phyloP scores from a whole-genome alignment of 2,113 vertebrate genomes.

The Myotis yumanensis region DNA sequence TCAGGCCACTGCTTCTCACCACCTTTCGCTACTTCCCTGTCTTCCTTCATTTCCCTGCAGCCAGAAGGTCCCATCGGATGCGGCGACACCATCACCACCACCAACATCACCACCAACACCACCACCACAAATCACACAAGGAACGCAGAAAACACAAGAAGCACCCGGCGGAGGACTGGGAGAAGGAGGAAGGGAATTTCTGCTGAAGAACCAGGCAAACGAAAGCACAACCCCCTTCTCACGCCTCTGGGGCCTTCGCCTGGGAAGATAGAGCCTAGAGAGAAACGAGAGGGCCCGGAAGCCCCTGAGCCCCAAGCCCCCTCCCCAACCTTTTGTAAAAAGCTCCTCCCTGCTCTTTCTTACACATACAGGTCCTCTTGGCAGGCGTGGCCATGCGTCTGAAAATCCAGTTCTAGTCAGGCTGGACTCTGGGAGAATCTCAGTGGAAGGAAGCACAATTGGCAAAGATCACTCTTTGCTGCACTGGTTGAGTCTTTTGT shows the following conservation, averaged over 20 bases:
- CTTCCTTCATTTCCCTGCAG: constrained; percentile 77
- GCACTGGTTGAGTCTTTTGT: background rate
- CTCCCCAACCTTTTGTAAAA: constrained; percentile 54
- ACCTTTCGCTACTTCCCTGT: background rate
- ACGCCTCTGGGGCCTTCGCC: background rate
- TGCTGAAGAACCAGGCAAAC: constrained; percentile 73
- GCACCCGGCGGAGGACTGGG: constrained; percentile 78
- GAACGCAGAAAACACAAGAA: constrained; percentile 92
- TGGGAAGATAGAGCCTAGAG: constrained; percentile 54
- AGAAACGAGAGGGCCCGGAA: constrained; percentile 11
- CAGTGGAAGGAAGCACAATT: background rate
- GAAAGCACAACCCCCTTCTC: constrained; percentile 72
- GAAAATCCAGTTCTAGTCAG: background rate
- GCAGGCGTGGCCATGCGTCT: constrained; percentile 22
- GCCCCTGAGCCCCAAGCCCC: background rate
- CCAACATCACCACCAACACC: constrained; percentile 90
- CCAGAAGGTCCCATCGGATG: constrained; percentile 91
- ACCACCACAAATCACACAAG: constrained; percentile 89
- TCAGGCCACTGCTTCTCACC: background rate
- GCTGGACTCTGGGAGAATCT: background rate
- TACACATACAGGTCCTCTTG: constrained; percentile 3
- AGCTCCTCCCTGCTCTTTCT: constrained; percentile 1
- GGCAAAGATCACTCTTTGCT: background rate
- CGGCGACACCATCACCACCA: constrained; percentile 91
- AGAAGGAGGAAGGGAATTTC: constrained; percentile 79